Evolutionary conservation across 2,113 vertebrate species (phyloP), one percentile per base, ranked within the genome.

Genomic region (Benitochromis conjunctus): DNA sequence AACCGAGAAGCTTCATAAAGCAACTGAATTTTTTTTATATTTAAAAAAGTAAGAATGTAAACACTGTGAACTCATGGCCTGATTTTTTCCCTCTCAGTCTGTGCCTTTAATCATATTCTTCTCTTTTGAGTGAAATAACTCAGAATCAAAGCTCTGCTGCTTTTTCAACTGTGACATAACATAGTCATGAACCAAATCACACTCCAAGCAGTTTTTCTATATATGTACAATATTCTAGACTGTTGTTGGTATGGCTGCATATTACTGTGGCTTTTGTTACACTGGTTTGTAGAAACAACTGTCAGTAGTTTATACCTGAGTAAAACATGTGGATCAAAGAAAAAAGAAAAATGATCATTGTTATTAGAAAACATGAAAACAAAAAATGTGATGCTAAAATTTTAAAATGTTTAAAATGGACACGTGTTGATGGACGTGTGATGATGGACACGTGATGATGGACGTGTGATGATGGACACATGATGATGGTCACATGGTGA

Each of bases 71-170:
- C 14, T 74, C 9, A 74, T 14, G 14, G 12, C 8, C 41, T 46
- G 64, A 18, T 51, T 55, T 24, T 36, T 36, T 5, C 11, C 8
- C 48, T 51, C 48, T 51, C 16, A 0, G 34, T 21, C 14, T 36
- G 62, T 53, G 51, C 18, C 51, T 53, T 53, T 53, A 53, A 53
- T 53, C 34, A 38, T 21, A 38, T 21, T n/a, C 34, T n/a, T 64
- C 19, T 66, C 4, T 13, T 38, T n/a, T n/a, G 1, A 6, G 4
- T 66, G 62, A 13, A 38, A 66, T 38, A 36, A 38, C 60, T 38
- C 62, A 66, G 21, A 38, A 66, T 66, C 34, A 66, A 66, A 66
- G 62, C 62, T 66, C 62, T 41, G 62, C 62, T 21, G 36, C 64
- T 43, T 69, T 66, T 66, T 69, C n/a, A 69, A 69, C 64, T 69